Percentiles rank a stretch among this genome's conserved stretches.
phyloP scores from a whole-genome alignment of 2,113 vertebrate species.

The Octodon degus region DNA sequence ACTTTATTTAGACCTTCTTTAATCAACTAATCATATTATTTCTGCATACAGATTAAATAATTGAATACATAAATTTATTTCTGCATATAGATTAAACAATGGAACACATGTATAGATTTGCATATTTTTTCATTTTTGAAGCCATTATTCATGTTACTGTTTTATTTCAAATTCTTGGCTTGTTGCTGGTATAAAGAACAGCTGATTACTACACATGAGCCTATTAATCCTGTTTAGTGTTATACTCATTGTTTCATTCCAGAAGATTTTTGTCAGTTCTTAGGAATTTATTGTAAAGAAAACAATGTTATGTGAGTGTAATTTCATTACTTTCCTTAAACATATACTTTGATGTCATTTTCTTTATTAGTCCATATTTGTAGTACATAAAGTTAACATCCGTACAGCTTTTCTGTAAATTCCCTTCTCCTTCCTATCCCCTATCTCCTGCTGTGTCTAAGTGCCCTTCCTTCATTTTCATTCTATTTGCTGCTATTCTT shows the following conservation, averaged over 20 bases:
- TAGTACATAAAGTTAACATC: neutral
- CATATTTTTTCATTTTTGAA: neutral
- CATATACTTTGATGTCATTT: neutral
- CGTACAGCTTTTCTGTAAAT: neutral
- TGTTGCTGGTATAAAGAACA: neutral
- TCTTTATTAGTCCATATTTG: neutral
- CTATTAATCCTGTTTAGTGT: neutral
- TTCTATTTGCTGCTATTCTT: neutral
- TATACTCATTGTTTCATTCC: neutral
- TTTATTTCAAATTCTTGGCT: neutral
- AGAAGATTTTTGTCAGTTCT: neutral
- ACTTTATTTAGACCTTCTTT: neutral
- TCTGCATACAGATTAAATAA: neutral
- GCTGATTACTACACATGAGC: neutral
- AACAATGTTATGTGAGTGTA: neutral
- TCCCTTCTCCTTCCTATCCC: neutral
- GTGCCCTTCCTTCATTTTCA: neutral
- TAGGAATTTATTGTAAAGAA: neutral
- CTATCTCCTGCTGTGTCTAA: neutral
- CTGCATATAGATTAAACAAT: neutral
- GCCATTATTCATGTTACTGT: neutral
- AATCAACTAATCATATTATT: neutral
- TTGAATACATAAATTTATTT: neutral
- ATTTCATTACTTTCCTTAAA: neutral
- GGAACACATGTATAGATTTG: neutral